Conservation (phyloP, 1,140 invertebrate species). For the Drosophila fuyamai region DNA sequence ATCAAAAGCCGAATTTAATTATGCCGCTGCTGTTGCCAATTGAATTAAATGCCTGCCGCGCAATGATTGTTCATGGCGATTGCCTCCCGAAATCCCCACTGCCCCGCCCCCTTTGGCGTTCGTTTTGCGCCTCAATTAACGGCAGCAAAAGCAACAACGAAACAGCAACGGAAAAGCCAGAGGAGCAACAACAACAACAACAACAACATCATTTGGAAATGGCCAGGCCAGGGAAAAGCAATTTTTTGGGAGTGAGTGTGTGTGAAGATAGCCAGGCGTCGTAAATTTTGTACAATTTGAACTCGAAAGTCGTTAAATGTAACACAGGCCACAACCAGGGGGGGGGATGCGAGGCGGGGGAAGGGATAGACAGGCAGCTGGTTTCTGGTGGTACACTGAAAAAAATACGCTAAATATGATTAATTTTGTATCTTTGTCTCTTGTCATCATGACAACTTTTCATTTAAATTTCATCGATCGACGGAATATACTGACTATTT, state of each 20-base stretch:
- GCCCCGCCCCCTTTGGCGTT: conserved; percentile 6
- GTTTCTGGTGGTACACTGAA: conserved; percentile 9
- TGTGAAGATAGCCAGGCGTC: conserved; percentile 67
- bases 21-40: conserved; percentile 39
- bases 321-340: conserved; percentile 59
- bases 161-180: conserved; percentile 22
- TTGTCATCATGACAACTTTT: no score
- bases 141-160: conserved; percentile 26
- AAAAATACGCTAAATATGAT: background rate
- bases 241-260: conserved; percentile 57
- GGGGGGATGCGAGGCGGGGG: background rate
- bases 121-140: conserved; percentile 58
- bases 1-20: conserved; percentile 49
- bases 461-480: no score
- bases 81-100: background rate
- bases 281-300: conserved; percentile 82
- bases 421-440: no score
- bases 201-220: background rate
- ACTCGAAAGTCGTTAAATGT: conserved; percentile 82
- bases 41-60: conserved; percentile 54
- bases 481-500: no score
- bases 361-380: conserved; percentile 14
- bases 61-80: conserved; percentile 31
- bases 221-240: conserved; percentile 38
- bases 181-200: conserved; percentile 18